These are phyloP conservation scores for Drosophila obscura DNA, from an alignment of 1,140 invertebrate species.

Conservation along the genomic window DNA sequence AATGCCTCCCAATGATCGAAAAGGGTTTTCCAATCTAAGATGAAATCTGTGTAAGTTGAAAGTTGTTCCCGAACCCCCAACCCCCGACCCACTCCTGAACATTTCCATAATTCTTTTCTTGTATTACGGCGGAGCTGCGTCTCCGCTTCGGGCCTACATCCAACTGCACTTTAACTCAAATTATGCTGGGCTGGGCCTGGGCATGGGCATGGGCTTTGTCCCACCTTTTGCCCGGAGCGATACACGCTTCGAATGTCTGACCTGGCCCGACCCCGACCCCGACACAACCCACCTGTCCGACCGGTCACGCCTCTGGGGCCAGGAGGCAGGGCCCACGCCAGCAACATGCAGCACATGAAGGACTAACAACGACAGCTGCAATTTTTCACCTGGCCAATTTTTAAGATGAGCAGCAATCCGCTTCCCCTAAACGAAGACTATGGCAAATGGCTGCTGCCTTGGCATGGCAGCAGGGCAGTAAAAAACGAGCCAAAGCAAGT, in stretches of 20 bases:
- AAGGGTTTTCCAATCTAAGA: constrained; percentile 25
- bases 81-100: constrained; percentile 3
- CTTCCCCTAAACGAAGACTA: constrained; percentile 32
- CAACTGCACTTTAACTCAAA: constrained; percentile 65
- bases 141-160: constrained; percentile 49
- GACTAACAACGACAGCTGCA: constrained; percentile 79
- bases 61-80: not conserved
- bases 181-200: constrained; percentile 11
- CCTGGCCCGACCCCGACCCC: constrained; percentile 1
- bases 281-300: too few relatives aligned
- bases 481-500: constrained; percentile 49
- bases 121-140: not conserved
- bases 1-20: constrained; percentile 1
- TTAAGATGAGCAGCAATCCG: constrained; percentile 71
- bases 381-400: constrained; percentile 83
- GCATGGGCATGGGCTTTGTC: not conserved
- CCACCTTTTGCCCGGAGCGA: constrained; percentile 19
- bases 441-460: constrained; percentile 42
- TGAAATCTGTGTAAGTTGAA: constrained; percentile 24
- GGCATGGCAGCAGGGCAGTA: constrained; percentile 1
- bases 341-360: constrained; percentile 33
- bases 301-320: constrained; percentile 17
- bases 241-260: constrained; percentile 50
- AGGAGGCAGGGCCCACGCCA: not conserved
- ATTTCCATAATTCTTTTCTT: constrained; percentile 26